Base-by-base conservation (phyloP, 2,797 vertebrate species). In the Pygocentrus nattereri region DNA sequence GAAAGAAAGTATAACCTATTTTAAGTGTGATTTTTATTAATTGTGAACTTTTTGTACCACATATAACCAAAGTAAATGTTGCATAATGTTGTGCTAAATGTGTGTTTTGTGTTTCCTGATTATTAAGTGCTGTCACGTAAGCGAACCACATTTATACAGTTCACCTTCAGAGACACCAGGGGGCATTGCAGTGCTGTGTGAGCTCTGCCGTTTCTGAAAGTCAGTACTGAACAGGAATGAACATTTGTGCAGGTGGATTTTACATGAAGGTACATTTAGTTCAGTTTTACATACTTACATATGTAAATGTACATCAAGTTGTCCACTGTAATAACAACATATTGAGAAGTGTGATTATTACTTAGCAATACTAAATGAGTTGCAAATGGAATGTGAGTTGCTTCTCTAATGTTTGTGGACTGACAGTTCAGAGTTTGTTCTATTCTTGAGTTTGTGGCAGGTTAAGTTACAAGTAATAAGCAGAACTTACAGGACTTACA, bases 11-110 rank as follows among this genome's bases (percentile, higher is more conserved):
- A 76, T 88, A 85, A 83, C 56, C 67, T 67, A 52, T 78, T 80
- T 80, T 0, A 75, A 74, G 50, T 85, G 74, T 85, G 58, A 49
- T 74, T 86, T 84, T 92, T 94, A 92, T 92, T 93, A 91, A 92
- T 85, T 92, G 91, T 94, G 90, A 91, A 92, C 81, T 90, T 92
- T 95, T 94, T 88, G 76, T 95, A 95, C 86, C 91, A 91, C 86
- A 87, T 92, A 89, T 88, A 84, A 95, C 93, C 93, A 91, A 94
- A 96, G 95, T 95, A 96, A 96, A 96, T 89, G 90, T 90, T 94
- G 91, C 86, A 5, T 93, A 92, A 91, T 90, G 76, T 81, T 75
- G 54, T 84, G 56, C 11, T 65, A 30, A 50, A 18, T 68, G 25
- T 88, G 68, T 74, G 71, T 21, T 73, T 76, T n/a, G 71, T 79